These are phyloP conservation scores for Rhopalosiphum maidis DNA, from an alignment of 1,140 invertebrate genomes.

Conservation along the genomic window DNA sequence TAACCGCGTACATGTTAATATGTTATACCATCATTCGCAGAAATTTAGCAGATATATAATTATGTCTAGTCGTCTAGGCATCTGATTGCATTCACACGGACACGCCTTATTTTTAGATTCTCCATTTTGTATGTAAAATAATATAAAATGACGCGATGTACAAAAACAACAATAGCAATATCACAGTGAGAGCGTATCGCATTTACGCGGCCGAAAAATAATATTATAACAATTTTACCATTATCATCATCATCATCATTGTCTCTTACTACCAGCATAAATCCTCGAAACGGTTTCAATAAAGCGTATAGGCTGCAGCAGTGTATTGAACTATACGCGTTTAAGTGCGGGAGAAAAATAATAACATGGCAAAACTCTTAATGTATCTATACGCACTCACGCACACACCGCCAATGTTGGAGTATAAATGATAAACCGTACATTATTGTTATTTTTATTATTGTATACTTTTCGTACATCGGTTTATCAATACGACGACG, in stretches of 20 bases:
- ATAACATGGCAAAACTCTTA: background rate
- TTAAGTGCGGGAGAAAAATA: slow-evolving; percentile 1
- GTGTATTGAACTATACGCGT: background rate
- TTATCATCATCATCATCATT: background rate
- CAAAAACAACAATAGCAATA: background rate
- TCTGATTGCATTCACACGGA: background rate
- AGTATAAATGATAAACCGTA: background rate
- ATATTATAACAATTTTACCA: background rate
- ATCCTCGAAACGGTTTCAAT: background rate
- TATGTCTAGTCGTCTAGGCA: background rate
- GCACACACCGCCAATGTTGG: background rate
- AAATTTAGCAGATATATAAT: background rate
- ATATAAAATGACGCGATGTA: background rate
- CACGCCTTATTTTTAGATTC: background rate
- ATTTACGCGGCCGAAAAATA: background rate
- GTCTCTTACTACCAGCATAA: background rate
- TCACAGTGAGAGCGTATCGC: background rate
- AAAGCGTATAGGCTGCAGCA: background rate
- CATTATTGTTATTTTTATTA: background rate
- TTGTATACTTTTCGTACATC: background rate
- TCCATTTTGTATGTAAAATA: background rate
- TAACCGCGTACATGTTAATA: background rate
- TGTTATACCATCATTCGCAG: background rate
- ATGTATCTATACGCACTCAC: background rate
- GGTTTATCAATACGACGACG: background rate